These are phyloP conservation scores for Poeciliopsis turneri DNA, from an alignment of 2,797 vertebrate species.

Conservation along the genomic window DNA sequence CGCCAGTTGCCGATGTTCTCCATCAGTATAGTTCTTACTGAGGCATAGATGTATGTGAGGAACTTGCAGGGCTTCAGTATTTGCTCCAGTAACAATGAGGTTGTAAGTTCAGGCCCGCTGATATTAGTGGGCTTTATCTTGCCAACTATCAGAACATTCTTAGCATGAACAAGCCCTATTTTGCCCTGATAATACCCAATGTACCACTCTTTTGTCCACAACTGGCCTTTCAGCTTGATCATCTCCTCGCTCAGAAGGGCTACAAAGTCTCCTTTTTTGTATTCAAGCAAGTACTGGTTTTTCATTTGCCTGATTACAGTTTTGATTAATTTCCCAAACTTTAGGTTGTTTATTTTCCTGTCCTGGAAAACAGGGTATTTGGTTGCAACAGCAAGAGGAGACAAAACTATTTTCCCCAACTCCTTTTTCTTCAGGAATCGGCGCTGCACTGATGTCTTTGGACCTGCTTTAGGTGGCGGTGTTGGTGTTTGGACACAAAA, in stretches of 20 bases:
- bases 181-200: conserved; percentile 94
- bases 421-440: conserved; percentile 97
- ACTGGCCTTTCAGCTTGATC: conserved; percentile 90
- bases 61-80: conserved; percentile 94
- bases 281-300: conserved; percentile 94
- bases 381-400: conserved; percentile 86
- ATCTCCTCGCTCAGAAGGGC: conserved; percentile 94
- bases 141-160: conserved; percentile 92
- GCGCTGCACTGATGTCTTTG: conserved; percentile 85
- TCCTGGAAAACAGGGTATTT: conserved; percentile 95
- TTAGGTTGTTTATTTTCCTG: conserved; percentile 85
- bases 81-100: conserved; percentile 88
- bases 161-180: conserved; percentile 91
- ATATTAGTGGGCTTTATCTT: conserved; percentile 87
- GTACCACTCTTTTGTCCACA: conserved; percentile 99
- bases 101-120: conserved; percentile 89
- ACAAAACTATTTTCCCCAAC: conserved; percentile 90
- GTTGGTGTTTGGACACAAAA: conserved; percentile 95
- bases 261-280: conserved; percentile 92
- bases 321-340: conserved; percentile 93
- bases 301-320: conserved; percentile 93
- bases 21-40: conserved; percentile 93
- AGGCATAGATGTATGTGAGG: conserved; percentile 97
- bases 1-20: conserved; percentile 97
- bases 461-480: conserved; percentile 87